Percentiles rank a stretch among this genome's conserved stretches.
Conservation (phyloP, 53 echinoderm and acorn worm species). For the Holothuria scabra region DNA sequence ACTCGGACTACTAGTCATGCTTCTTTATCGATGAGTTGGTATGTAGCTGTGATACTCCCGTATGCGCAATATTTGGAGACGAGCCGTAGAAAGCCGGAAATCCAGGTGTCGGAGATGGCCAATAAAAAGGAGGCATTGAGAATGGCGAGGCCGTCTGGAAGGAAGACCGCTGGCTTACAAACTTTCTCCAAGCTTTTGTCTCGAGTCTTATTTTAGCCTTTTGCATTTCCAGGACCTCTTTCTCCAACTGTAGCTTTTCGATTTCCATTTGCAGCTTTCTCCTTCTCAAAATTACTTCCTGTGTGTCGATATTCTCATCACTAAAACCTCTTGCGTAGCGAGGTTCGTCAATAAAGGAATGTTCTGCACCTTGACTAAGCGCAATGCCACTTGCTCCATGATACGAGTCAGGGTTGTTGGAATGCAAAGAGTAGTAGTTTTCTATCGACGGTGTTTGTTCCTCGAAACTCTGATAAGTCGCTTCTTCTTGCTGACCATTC, state of each 20-base stretch:
- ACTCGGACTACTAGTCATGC: too few relatives aligned
- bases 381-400: background rate
- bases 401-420: slow-evolving; percentile 14
- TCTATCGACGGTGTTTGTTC: slow-evolving; percentile 41
- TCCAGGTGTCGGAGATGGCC: slow-evolving; percentile 48
- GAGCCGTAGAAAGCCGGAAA: slow-evolving; percentile 39
- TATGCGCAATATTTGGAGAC: slow-evolving; percentile 8
- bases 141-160: slow-evolving; percentile 19
- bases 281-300: slow-evolving; percentile 9
- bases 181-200: slow-evolving; percentile 42
- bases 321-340: slow-evolving; percentile 8
- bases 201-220: slow-evolving; percentile 38
- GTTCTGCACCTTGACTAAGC: background rate
- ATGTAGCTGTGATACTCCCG: slow-evolving; percentile 24
- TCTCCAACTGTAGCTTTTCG: slow-evolving; percentile 37
- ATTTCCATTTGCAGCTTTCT: slow-evolving; percentile 39
- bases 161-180: slow-evolving; percentile 26
- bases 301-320: slow-evolving; percentile 8
- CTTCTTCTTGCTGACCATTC: background rate
- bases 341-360: slow-evolving; percentile 1
- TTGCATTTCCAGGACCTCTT: slow-evolving; percentile 51
- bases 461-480: background rate
- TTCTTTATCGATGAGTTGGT: background rate
- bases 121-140: slow-evolving; percentile 36
- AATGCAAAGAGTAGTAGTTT: slow-evolving; percentile 14